These are phyloP conservation scores for Mobula birostris DNA, from an alignment of 2,113 vertebrate species.

Conservation along the genomic window DNA sequence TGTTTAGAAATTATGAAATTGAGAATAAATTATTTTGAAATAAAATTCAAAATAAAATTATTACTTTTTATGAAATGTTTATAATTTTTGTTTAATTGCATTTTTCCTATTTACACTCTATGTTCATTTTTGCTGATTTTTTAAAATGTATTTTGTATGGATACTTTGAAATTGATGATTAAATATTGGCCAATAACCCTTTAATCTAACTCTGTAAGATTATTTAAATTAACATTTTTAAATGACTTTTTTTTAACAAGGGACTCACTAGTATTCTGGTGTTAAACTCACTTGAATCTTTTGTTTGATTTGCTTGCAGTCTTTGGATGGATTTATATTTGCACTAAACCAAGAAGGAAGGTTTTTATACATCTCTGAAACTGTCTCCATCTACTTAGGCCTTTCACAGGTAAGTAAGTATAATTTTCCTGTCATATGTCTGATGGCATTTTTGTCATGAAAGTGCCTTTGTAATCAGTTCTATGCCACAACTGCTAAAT, in stretches of 20 bases:
- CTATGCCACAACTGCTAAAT: neutral
- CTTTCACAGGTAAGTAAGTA: slow-evolving; percentile 87
- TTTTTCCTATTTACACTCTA: neutral
- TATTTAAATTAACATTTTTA: neutral
- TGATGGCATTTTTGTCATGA: neutral
- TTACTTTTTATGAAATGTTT: neutral
- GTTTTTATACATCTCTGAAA: slow-evolving; percentile 99
- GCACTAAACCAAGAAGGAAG: slow-evolving; percentile 99
- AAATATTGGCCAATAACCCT: neutral
- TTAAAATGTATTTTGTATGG: neutral
- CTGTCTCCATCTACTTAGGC: slow-evolving; percentile 98
- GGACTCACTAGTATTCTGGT: neutral
- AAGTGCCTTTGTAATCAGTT: neutral
- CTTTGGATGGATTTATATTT: slow-evolving; percentile 99
- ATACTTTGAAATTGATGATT: neutral
- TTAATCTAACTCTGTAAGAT: neutral
- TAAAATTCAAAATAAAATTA: neutral
- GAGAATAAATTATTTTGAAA: neutral
- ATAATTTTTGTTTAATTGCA: neutral
- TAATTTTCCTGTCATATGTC: neutral
- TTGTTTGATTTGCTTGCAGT: slow-evolving; percentile 60
- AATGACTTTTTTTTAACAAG: neutral
- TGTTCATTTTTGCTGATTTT: neutral
- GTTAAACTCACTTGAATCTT: neutral
- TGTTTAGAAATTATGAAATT: neutral